These are phyloP conservation scores for Montipora cactus DNA, from an alignment of 64 coral and sea anemone species.

Conservation along the genomic window DNA sequence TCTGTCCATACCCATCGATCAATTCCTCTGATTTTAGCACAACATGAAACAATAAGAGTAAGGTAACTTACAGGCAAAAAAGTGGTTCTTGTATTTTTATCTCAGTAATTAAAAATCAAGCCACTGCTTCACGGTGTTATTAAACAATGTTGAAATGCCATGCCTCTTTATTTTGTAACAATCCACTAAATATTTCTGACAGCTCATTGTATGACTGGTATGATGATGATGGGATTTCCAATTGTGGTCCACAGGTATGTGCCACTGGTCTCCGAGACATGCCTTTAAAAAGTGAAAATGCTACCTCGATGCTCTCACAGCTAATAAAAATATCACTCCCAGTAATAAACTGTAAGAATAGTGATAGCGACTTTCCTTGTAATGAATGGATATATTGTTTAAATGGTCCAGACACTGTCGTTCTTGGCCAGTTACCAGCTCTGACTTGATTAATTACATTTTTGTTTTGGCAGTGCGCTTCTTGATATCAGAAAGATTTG, in stretches of 20 bases:
- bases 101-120: no score
- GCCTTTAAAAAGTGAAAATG: slow-evolving; percentile 62
- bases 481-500: slow-evolving; percentile 70
- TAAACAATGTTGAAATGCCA: slow-evolving; percentile 72
- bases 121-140: neutral
- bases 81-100: no score
- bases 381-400: slow-evolving; percentile 58
- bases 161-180: slow-evolving; percentile 59
- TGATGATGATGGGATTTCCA: slow-evolving; percentile 65
- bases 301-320: slow-evolving; percentile 56
- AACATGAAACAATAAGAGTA: no score
- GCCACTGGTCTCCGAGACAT: slow-evolving; percentile 64
- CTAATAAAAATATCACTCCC: slow-evolving; percentile 65
- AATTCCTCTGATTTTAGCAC: no score
- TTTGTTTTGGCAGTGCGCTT: slow-evolving; percentile 67
- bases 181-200: slow-evolving; percentile 65
- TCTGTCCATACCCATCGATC: no score
- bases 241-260: slow-evolving; percentile 67
- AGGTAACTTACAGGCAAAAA: neutral
- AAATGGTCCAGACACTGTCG: neutral
- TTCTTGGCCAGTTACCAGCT: slow-evolving; percentile 52
- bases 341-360: slow-evolving; percentile 84
- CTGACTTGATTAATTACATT: slow-evolving; percentile 57
- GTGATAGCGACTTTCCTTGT: slow-evolving; percentile 34
- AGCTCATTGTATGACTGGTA: slow-evolving; percentile 86